Evolutionary conservation across 1,140 invertebrate genomes (phyloP), one percentile per base, ranked within the genome.

Genomic region (Tetramorium simillimum): DNA sequence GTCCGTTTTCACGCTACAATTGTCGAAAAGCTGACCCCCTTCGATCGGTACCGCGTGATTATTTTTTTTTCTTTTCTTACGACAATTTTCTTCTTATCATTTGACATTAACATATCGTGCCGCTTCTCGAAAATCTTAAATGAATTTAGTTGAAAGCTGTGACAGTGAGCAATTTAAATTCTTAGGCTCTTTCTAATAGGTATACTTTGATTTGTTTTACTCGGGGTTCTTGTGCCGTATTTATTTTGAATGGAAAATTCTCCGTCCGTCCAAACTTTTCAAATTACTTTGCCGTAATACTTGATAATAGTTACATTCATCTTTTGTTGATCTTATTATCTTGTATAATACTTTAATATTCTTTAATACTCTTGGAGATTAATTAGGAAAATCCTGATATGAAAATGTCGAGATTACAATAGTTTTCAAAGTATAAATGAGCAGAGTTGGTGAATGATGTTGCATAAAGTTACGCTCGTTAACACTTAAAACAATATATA

Each of bases 1-100:
- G 90, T 85, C 86, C 91, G 88, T 94, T 94, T 94, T 94, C 91
- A 93, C 91, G 91, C 90, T 91, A 92, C 88, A 75, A 85, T 89
- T 90, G 49, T 88, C 88, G 89, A 92, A 93, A 94, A 92, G 88
- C 86, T 92, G 89, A 92, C 87, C 91, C 92, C 90, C 88, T 86
- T 90, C 67, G 86, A 49, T 85, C 51, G 37, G 12, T 33, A 58
- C 3, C 21, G 53, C 63, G 37, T 16, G 4, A 53, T 75, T 82
- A 82, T 33, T 33, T 82, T 82, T 73, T 84, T 84, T 82, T 73
- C 21, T 60, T 46, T 18, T 3, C 53, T 49, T 65, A 10, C 46
- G 49, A 60, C 18, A 18, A 21, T 24, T 56, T 21, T 6, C 46
- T 24, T 53, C 24, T 81, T 69, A 49, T n/a, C 46, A 58, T 58